These are phyloP conservation scores for Rhyacophila evoluta DNA, from an alignment of 2,888 invertebrate species.

Conservation along the genomic window DNA sequence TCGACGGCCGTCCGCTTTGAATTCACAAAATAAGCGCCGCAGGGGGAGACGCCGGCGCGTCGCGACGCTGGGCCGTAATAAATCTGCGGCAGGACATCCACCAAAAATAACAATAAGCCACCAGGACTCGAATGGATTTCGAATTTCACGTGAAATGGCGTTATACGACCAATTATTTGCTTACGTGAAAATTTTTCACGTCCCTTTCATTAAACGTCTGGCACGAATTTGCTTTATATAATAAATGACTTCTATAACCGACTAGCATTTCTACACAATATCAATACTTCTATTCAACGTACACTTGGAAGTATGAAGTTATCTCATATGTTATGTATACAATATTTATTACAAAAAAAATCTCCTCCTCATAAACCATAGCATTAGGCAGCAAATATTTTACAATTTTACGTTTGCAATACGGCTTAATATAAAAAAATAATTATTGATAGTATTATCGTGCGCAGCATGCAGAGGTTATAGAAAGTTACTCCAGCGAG, in stretches of 20 bases:
- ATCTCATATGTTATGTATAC: no score
- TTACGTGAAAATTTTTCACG: background rate
- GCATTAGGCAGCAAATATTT: no score
- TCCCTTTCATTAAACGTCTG: background rate
- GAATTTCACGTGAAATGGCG: background rate
- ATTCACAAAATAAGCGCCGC: conserved; percentile 16
- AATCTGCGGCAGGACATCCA: conserved; percentile 30
- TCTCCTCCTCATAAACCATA: no score
- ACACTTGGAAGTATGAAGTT: no score
- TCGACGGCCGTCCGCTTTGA: conserved; percentile 13
- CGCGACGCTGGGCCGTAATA: conserved; percentile 28
- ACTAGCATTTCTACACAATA: no score
- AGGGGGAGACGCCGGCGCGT: conserved; percentile 11
- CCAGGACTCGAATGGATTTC: conserved; percentile 15
- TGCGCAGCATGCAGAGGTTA: no score
- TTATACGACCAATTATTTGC: background rate
- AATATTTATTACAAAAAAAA: no score
- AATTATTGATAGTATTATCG: no score
- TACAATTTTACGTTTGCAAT: no score
- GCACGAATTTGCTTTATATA: background rate
- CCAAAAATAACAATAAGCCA: conserved; percentile 38
- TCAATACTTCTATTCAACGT: no score
- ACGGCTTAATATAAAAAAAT: no score
- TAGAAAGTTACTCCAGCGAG: no score
- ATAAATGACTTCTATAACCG: background rate